Conservation (phyloP, 2,888 invertebrate genomes). For the Chrysina gloriosa region DNA sequence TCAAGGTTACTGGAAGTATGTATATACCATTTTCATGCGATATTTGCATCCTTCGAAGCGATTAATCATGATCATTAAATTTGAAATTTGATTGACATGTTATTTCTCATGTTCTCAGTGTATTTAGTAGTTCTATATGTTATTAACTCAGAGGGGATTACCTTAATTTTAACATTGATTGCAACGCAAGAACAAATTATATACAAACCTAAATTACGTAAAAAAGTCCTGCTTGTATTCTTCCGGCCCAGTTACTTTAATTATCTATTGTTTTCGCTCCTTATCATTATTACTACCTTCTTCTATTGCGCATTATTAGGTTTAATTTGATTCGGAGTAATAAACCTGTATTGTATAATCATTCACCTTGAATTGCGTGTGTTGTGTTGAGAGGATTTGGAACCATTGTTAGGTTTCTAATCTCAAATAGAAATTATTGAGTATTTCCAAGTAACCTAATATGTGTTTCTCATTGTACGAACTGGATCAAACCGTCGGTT, state of each 20-base stretch:
- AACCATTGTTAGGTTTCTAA: background rate
- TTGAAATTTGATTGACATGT: slow-evolving; percentile 15
- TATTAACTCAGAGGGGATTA: slow-evolving; percentile 5
- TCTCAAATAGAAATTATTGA: background rate
- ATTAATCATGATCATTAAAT: slow-evolving; percentile 25
- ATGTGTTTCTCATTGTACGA: too few relatives aligned
- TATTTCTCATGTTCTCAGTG: slow-evolving; percentile 4
- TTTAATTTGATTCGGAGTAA: background rate
- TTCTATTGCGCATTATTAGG: too few relatives aligned
- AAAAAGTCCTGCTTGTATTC: background rate
- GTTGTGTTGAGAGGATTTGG: background rate
- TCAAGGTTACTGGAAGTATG: slow-evolving; percentile 22
- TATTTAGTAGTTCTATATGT: background rate
- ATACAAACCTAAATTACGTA: background rate
- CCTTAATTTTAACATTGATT: slow-evolving; percentile 4
- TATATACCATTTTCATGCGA: slow-evolving; percentile 5
- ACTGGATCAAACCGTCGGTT: too few relatives aligned
- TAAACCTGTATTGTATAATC: background rate
- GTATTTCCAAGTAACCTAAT: too few relatives aligned
- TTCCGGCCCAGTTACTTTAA: background rate
- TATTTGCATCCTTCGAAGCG: slow-evolving; percentile 4
- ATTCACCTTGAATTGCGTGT: background rate
- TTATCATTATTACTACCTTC: background rate
- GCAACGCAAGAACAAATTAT: background rate
- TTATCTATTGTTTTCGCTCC: background rate